These are phyloP conservation scores for Drosophila pseudotakahashii DNA, from an alignment of 2,888 invertebrate genomes.

Conservation along the genomic window DNA sequence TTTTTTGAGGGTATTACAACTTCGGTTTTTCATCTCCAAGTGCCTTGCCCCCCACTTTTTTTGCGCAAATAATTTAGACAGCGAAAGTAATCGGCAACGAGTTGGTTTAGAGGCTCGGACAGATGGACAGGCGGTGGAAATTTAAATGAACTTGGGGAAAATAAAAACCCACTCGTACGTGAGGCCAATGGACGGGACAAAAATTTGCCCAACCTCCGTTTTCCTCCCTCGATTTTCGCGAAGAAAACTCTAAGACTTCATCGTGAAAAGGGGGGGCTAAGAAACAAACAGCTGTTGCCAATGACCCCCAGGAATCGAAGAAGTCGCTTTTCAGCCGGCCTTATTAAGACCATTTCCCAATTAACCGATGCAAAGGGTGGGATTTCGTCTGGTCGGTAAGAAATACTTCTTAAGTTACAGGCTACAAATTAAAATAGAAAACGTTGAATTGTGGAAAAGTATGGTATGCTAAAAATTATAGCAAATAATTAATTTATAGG, in stretches of 20 bases:
- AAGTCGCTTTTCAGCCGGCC: slow-evolving; percentile 17
- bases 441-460: background rate
- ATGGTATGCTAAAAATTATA: background rate
- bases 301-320: slow-evolving; percentile 42
- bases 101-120: slow-evolving; percentile 39
- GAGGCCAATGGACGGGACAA: slow-evolving; percentile 25
- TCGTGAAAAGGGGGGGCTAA: slow-evolving; percentile 24
- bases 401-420: slow-evolving; percentile 14
- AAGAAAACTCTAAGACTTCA: slow-evolving; percentile 72
- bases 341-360: slow-evolving; percentile 36
- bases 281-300: slow-evolving; percentile 41
- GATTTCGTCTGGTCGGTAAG: slow-evolving; percentile 2
- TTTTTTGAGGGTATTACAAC: background rate
- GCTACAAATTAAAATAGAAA: background rate
- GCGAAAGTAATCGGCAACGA: slow-evolving; percentile 71
- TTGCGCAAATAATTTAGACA: slow-evolving; percentile 69
- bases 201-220: background rate
- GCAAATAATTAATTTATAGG: too few relatives aligned
- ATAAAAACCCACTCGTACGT: slow-evolving; percentile 52
- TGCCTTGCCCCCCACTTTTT: background rate
- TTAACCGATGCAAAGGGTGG: slow-evolving; percentile 1
- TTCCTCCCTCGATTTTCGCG: background rate
- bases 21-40: background rate
- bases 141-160: slow-evolving; percentile 61
- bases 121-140: slow-evolving; percentile 34